Evolutionary conservation across 2,113 vertebrate species (phyloP).

Genomic region (Pithys albifrons): DNA sequence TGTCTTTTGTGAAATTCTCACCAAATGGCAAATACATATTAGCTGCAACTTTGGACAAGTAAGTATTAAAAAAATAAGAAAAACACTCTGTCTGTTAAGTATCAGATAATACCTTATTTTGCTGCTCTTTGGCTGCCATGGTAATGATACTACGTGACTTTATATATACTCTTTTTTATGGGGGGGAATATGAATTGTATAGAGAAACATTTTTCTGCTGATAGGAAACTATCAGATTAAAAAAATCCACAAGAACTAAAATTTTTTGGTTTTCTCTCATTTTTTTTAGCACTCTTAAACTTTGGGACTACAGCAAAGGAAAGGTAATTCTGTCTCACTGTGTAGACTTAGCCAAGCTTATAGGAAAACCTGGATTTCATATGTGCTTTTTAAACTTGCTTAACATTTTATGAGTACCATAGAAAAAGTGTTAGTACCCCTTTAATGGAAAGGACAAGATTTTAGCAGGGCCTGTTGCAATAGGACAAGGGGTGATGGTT

Average conservation of each 20-base stretch:
- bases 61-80: slow-evolving; percentile 43
- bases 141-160: background rate
- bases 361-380: background rate
- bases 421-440: background rate
- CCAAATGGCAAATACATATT: slow-evolving; percentile 98
- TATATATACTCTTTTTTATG: background rate
- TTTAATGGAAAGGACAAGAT: background rate
- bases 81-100: background rate
- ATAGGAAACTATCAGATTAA: background rate
- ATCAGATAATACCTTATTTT: background rate
- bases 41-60: slow-evolving; percentile 98
- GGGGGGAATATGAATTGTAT: background rate
- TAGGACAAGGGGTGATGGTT: background rate
- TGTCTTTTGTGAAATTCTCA: slow-evolving; percentile 98
- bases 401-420: background rate
- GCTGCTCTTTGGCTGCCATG: background rate
- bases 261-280: background rate
- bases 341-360: background rate
- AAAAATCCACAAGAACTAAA: background rate
- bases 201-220: background rate
- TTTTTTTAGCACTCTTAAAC: slow-evolving; percentile 89
- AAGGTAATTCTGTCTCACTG: slow-evolving; percentile 76
- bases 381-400: background rate
- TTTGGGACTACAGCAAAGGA: slow-evolving; percentile 99
- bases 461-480: background rate